These are phyloP conservation scores for Agapostemon virescens DNA, from an alignment of 2,888 invertebrate species.

Conservation along the genomic window DNA sequence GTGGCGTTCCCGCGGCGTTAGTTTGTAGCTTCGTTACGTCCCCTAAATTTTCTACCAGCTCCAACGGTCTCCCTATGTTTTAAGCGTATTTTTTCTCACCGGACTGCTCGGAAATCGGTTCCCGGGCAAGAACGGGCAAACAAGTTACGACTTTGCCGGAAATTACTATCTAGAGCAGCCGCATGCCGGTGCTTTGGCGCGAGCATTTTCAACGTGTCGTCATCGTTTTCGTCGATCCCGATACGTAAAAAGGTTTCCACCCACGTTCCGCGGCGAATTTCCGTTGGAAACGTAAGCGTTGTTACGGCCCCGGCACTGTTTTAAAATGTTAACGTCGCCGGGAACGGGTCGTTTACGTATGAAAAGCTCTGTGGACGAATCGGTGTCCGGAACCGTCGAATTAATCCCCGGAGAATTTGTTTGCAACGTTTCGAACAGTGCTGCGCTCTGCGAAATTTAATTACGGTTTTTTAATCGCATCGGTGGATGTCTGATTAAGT, in stretches of 20 bases:
- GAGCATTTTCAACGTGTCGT: conserved; percentile 41
- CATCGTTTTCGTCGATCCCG: conserved; percentile 34
- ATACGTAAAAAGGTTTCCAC: conserved; percentile 25
- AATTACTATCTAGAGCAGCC: conserved; percentile 62
- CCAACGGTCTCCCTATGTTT: not conserved
- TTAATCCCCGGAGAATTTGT: too few relatives aligned
- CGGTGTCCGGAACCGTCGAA: too few relatives aligned
- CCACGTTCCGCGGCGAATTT: conserved; percentile 24
- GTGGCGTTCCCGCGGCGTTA: not conserved
- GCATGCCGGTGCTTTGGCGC: conserved; percentile 1
- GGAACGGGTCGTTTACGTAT: not conserved
- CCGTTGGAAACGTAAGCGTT: conserved; percentile 18
- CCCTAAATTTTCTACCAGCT: not conserved
- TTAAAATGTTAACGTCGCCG: conserved; percentile 20
- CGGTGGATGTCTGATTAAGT: too few relatives aligned
- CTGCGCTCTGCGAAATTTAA: too few relatives aligned
- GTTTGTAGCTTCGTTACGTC: not conserved
- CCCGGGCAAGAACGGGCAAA: conserved; percentile 6
- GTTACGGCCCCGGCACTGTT: conserved; percentile 39
- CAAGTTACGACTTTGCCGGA: conserved; percentile 49
- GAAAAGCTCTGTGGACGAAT: not conserved
- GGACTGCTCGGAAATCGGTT: conserved; percentile 10
- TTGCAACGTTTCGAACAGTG: too few relatives aligned
- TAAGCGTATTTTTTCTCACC: not conserved
- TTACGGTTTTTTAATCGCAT: too few relatives aligned